Evolutionary conservation across 1,140 invertebrate genomes (phyloP).

Genomic region (Gonioctena quinquepunctata): DNA sequence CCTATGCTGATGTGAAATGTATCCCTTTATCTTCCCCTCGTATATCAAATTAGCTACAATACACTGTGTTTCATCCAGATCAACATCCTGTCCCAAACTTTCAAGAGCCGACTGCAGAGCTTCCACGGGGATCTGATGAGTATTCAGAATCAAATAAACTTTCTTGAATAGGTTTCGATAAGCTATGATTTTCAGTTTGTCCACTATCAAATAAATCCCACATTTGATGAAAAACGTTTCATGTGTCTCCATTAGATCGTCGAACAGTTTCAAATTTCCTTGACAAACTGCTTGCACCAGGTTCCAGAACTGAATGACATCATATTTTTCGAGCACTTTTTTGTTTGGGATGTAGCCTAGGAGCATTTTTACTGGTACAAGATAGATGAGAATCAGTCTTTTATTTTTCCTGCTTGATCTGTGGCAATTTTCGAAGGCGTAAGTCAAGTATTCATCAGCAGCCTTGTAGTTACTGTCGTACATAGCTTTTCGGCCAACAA

Average conservation of each 20-base stretch:
- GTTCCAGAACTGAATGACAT: constrained; percentile 88
- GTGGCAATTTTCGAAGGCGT: constrained; percentile 91
- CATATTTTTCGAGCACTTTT: constrained; percentile 83
- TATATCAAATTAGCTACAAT: constrained; percentile 95
- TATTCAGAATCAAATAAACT: constrained; percentile 85
- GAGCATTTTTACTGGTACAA: constrained; percentile 97
- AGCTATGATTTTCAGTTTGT: constrained; percentile 93
- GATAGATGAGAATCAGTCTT: constrained; percentile 90
- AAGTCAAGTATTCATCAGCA: constrained; percentile 90
- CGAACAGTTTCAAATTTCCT: constrained; percentile 85
- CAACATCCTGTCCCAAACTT: constrained; percentile 82
- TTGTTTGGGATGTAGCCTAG: constrained; percentile 88
- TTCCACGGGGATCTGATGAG: constrained; percentile 88
- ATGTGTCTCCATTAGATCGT: constrained; percentile 81
- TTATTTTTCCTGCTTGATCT: constrained; percentile 85
- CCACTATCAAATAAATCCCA: constrained; percentile 95
- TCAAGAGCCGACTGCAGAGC: constrained; percentile 81
- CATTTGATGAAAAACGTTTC: constrained; percentile 93
- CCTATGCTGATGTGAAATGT: constrained; percentile 96
- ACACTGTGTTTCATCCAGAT: constrained; percentile 93
- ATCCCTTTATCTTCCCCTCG: constrained; percentile 94
- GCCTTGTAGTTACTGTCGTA: constrained; percentile 95
- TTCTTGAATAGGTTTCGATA: constrained; percentile 97
- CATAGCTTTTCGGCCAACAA: constrained; percentile 96
- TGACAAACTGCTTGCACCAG: constrained; percentile 84